Percentiles rank a stretch among this genome's conserved stretches.
phyloP scores from a whole-genome alignment of 2,113 vertebrate genomes.

The Gobiocypris rarus region DNA sequence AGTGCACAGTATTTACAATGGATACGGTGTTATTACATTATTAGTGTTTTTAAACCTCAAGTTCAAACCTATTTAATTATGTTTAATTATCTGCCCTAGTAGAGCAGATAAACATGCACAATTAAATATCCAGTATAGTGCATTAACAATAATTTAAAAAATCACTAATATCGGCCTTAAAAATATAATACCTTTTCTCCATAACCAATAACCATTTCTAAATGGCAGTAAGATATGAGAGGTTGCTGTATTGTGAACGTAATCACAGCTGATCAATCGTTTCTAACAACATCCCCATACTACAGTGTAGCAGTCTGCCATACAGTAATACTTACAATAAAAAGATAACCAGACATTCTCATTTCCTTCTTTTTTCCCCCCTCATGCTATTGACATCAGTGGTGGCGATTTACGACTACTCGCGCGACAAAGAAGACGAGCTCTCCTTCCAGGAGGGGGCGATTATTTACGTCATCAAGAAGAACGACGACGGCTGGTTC shows the following conservation, averaged over 20 bases:
- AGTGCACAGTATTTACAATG: too few species aligned
- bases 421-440: constrained; percentile 96
- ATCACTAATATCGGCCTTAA: too few species aligned
- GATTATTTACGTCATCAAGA: constrained; percentile 99
- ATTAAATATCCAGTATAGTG: neutral
- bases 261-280: neutral
- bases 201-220: neutral
- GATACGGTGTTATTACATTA: too few species aligned
- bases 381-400: constrained; percentile 70
- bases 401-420: constrained; percentile 98
- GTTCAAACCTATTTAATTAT: too few species aligned
- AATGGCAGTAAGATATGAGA: neutral
- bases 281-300: neutral
- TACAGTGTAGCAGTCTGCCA: neutral
- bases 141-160: too few species aligned
- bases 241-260: neutral
- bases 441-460: constrained; percentile 98
- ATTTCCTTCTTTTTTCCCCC: neutral
- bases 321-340: neutral
- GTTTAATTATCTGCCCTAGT: too few species aligned
- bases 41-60: too few species aligned
- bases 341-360: neutral
- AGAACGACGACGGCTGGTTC: constrained; percentile 98
- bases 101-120: neutral
- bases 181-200: too few species aligned